Evolutionary conservation across 2,113 vertebrate genomes (phyloP).

Genomic region (Phodopus roborovskii): DNA sequence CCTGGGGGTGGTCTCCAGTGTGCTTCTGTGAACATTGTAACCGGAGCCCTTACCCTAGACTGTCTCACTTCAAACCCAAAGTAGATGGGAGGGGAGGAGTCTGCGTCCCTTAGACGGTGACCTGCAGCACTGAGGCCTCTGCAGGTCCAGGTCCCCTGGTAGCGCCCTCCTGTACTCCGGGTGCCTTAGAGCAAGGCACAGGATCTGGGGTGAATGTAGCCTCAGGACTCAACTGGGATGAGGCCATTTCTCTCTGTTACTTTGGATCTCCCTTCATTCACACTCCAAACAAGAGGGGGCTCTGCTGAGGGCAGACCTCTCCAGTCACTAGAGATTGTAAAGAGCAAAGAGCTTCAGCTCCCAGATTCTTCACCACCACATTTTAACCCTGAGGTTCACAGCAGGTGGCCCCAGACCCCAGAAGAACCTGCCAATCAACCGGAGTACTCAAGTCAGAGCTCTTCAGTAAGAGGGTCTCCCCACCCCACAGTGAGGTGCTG

Average conservation of each 20-base stretch:
- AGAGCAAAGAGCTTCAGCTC: neutral
- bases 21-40: neutral
- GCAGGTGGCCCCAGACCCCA: neutral
- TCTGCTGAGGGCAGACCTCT: neutral
- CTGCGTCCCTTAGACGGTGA: neutral
- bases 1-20: neutral
- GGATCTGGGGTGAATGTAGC: neutral
- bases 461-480: neutral
- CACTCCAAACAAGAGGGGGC: neutral
- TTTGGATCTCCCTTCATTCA: no score
- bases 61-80: neutral
- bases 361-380: no score
- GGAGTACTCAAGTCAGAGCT: no score
- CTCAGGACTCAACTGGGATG: neutral
- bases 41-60: fast-evolving
- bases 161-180: neutral
- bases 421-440: neutral
- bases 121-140: neutral
- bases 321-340: neutral
- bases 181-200: neutral
- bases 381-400: neutral
- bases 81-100: no score
- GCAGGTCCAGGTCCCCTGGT: neutral
- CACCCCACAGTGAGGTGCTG: neutral
- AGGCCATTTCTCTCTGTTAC: neutral